Evolutionary conservation across 2,113 vertebrate species (phyloP).

Genomic region (Cettia cetti): DNA sequence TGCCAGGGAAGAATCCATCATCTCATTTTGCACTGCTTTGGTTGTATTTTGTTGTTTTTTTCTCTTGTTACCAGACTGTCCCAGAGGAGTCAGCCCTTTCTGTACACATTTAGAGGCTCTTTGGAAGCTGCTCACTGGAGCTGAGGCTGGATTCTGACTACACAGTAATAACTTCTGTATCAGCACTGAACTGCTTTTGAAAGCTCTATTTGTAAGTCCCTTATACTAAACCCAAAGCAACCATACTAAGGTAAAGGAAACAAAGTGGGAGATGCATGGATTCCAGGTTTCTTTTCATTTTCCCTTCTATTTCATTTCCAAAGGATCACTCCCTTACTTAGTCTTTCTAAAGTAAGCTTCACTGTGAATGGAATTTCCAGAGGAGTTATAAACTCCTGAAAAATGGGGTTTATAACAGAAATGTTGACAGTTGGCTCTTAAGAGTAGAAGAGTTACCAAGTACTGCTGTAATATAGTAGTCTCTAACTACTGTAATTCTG

Average conservation of each 20-base stretch:
- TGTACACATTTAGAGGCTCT: neutral
- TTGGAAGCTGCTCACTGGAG: neutral
- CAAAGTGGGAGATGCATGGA: neutral
- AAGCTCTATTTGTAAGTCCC: neutral
- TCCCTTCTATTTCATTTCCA: neutral
- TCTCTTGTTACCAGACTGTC: neutral
- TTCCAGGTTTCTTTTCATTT: conserved; percentile 1
- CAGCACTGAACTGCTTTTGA: neutral
- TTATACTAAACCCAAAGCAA: neutral
- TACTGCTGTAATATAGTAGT: neutral
- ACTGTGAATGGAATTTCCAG: neutral
- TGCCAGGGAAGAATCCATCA: neutral
- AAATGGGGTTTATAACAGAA: conserved; percentile 50
- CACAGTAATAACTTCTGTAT: neutral
- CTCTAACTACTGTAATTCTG: conserved; percentile 48
- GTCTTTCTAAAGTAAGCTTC: neutral
- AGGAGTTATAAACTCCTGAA: conserved; percentile 36
- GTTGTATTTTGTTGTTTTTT: rapidly evolving
- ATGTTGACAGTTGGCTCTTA: conserved; percentile 28
- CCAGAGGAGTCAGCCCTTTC: neutral
- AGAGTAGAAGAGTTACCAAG: neutral
- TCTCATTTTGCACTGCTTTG: neutral
- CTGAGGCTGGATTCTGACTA: neutral
- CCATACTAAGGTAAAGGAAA: neutral
- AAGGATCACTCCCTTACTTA: neutral